These are phyloP conservation scores for Acrobasis repandana DNA, from an alignment of 2,888 invertebrate genomes.

Conservation along the genomic window DNA sequence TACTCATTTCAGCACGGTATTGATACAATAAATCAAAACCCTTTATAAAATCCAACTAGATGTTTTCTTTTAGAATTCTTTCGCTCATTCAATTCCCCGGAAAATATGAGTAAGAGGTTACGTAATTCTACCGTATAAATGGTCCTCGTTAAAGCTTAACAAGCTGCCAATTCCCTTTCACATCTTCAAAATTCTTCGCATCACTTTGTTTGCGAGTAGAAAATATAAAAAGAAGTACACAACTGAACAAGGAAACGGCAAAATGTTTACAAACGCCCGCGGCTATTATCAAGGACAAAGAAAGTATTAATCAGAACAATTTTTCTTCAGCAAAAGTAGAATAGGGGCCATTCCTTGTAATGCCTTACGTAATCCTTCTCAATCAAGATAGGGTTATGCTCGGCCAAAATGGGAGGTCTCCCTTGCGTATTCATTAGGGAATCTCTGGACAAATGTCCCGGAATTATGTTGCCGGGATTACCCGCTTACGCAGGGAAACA, in stretches of 20 bases:
- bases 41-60: no score
- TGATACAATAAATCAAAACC: no score
- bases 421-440: slow-evolving; percentile 65
- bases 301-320: slow-evolving; percentile 57
- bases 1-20: no score
- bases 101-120: background rate
- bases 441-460: slow-evolving; percentile 60
- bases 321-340: slow-evolving; percentile 49
- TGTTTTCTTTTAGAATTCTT: background rate
- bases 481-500: slow-evolving; percentile 58
- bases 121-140: slow-evolving; percentile 23
- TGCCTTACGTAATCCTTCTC: slow-evolving; percentile 65
- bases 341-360: slow-evolving; percentile 55
- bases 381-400: slow-evolving; percentile 70
- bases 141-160: slow-evolving; percentile 34
- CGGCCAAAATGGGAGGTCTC: slow-evolving; percentile 41
- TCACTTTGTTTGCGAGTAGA: slow-evolving; percentile 1
- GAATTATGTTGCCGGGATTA: slow-evolving; percentile 62
- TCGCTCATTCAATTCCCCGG: background rate
- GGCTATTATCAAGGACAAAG: slow-evolving; percentile 43
- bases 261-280: slow-evolving; percentile 36
- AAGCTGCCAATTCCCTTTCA: slow-evolving; percentile 25
- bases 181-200: background rate
- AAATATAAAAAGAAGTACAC: background rate
- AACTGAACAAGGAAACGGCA: background rate